Conservation (phyloP, 2,888 invertebrate species). For the Sesia bembeciformis region DNA sequence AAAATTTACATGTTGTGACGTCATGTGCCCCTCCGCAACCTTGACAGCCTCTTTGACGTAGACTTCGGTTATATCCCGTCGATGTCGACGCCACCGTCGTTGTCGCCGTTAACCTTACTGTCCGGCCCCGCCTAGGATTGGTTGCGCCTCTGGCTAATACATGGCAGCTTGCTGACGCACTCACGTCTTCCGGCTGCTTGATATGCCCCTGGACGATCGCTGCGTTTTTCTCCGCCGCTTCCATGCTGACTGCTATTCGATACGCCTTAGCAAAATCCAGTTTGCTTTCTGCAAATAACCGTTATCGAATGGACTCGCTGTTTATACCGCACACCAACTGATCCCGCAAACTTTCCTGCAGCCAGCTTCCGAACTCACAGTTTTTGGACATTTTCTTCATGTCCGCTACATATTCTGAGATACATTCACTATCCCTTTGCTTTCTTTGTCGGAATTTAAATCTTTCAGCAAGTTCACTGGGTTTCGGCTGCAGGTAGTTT, state of each 20-base stretch:
- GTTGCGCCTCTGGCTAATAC: too few species aligned
- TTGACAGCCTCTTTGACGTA: neutral
- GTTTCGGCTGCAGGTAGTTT: too few species aligned
- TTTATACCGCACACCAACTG: constrained; percentile 5
- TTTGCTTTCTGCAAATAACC: constrained; percentile 6
- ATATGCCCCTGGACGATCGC: constrained; percentile 2
- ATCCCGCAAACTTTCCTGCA: constrained; percentile 8
- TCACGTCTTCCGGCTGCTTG: too few species aligned
- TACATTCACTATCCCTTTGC: too few species aligned
- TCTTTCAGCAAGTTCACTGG: too few species aligned
- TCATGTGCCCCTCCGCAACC: neutral
- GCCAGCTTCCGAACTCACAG: neutral
- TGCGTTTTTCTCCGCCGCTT: constrained; percentile 9
- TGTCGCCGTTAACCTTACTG: neutral
- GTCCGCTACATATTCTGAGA: too few species aligned
- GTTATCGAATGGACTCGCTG: constrained; percentile 6
- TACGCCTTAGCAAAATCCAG: constrained; percentile 6
- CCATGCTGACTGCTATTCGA: constrained; percentile 6
- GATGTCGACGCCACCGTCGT: neutral
- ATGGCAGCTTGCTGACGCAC: too few species aligned
- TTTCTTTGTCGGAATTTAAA: too few species aligned
- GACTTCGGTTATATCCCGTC: too few species aligned
- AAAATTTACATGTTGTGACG: neutral
- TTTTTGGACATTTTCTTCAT: constrained; percentile 2
- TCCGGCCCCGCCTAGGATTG: too few species aligned